Percentiles rank a stretch among this genome's conserved stretches.
These are phyloP conservation scores for Rhabdophis nuchalis DNA, from an alignment of 2,797 vertebrate genomes.

Conservation along the genomic window DNA sequence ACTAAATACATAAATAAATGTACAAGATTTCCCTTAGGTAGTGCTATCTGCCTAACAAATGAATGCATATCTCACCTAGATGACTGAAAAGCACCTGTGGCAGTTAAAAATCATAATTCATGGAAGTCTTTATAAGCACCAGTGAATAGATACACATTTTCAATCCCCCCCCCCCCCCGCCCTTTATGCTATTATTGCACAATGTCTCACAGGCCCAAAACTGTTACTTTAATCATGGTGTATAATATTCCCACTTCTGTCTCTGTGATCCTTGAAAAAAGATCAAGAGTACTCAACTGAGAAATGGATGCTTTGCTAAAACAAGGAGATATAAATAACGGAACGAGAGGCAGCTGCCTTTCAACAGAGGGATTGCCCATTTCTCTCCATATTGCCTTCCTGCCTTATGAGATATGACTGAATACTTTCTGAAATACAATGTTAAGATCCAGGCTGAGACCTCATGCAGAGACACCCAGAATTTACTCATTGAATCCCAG, in stretches of 20 bases:
- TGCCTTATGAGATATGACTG: not conserved
- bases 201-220: slow-evolving; percentile 5
- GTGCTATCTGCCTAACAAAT: not conserved
- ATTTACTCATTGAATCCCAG: not conserved
- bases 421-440: not conserved
- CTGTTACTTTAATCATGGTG: slow-evolving; percentile 17
- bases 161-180: not conserved
- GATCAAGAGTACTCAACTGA: not conserved
- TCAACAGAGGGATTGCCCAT: not conserved
- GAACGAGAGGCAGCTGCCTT: slow-evolving; percentile 2
- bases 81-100: no score
- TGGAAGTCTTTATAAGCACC: not conserved
- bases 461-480: not conserved
- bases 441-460: slow-evolving; percentile 8
- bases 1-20: not conserved
- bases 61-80: not conserved
- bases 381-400: not conserved
- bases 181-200: not conserved
- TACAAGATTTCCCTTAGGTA: not conserved
- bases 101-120: not conserved
- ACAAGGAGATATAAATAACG: not conserved
- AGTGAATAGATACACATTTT: rapidly evolving
- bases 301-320: not conserved
- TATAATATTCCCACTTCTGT: slow-evolving; percentile 8
- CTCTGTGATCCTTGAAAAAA: not conserved